Base-by-base conservation (phyloP, 2,113 vertebrate genomes). In the Bolborhynchus lineola region DNA sequence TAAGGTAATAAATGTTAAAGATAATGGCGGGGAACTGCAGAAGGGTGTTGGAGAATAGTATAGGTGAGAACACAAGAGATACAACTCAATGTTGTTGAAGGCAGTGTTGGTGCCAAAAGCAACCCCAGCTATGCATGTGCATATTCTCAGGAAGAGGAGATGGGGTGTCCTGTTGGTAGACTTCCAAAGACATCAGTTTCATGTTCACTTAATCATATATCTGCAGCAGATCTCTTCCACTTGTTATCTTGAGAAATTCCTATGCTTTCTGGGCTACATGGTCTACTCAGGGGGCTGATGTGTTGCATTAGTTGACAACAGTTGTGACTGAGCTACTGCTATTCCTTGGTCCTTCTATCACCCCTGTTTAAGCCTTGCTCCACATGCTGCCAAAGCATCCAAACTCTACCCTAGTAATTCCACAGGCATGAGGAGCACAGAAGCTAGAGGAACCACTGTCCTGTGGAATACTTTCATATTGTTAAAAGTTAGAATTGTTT, bases 281-380 rank as follows among this genome's bases (percentile, higher is more conserved):
- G 91, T 93, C 67, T 88, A 87, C 94, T 86, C 96, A 82, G 92
- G 91, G 88, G 85, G 29, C 25, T 55, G 17, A n/a, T 63, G 49
- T 18, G 16, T 42, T n/a, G 19, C 13, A 16, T 42, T 65, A 42
- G 25, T 31, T 29, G 28, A 14, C 16, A 20, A 25, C 19, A n/a
- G 12, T 11, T 65, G 23, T 60, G 50, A 78, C 53, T 42, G 82
- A 72, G 74, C 33, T 33, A 13, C 16, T 20, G 41, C 41, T 50
- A 16, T 60, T 49, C 35, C 44, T 37, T 64, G 16, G 11, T 72
- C 33, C 49, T 37, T 53, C 39, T 53, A 2, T 69, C 49, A 85
- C 41, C 25, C 41, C 80, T 28, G 11, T 35, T 57, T 65, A 71
- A 71, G 47, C 76, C 68, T 65, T 57, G 28, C 46, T 70, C 39